Base-by-base conservation (phyloP, 92 coral and sea anemone genomes). In the Blastomussa wellsi region DNA sequence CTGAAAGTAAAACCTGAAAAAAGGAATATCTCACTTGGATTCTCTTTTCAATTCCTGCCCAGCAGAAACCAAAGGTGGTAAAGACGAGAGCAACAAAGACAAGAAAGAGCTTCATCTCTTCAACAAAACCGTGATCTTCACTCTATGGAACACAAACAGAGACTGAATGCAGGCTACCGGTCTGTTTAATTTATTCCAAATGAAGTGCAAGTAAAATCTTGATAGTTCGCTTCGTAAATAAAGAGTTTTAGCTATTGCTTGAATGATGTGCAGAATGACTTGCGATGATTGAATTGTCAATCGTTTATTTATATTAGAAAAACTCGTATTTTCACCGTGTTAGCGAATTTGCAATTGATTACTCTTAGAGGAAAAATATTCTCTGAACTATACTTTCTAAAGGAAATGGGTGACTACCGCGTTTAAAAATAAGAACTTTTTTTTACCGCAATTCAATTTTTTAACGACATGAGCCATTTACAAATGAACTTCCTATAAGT, bases 101-200 rank as follows among this genome's bases (percentile, higher is more conserved):
- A 33, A 78, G 36, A 4, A 78, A 9, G 48, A 55, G 38, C 70
- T 78, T 78, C 82, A 78, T 78, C 0, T 44, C 36, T 36, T 62
- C 0, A 24, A 38, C 11, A 36, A 17, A 35, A 33, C 82, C n/a
- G n/a, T n/a, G 42, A 65, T 67, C 72, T 32, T 67, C 41, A 67
- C 72, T 67, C 72, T 10, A 19, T 2, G 7, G 22, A 62, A 67
- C 14, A 15, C 72, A 20, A 32, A 22, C 7, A 1, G 7, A 67
- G 38, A 67, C 72, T 67, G 22, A 67, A 15, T 67, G 72, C 38
- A 67, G 9, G 17, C 24, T 2, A 1, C 0, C 16, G 42, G 16
- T 5, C 33, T 33, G 19, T 7, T 31, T 2, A 31, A 67, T 31
- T 67, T 67, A 67, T 31, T 14, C 20, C 12, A 16, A 0, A 20